phyloP scores from a whole-genome alignment of 2,888 invertebrate genomes.

The Hemaris fuciformis region DNA sequence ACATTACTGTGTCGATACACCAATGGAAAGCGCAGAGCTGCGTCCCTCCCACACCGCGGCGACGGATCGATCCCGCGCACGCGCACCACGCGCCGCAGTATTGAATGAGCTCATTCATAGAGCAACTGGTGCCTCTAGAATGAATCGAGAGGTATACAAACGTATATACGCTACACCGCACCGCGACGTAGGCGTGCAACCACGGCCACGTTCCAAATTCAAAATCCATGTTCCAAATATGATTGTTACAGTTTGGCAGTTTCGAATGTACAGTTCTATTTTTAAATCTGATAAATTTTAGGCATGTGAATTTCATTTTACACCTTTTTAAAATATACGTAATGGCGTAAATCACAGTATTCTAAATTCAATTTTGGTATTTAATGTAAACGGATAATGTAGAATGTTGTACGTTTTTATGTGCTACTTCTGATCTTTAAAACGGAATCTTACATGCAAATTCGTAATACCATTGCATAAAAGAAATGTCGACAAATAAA shows the following conservation, averaged over 20 bases:
- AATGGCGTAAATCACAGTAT: no score
- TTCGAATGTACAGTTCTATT: neutral
- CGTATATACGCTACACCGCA: constrained; percentile 27
- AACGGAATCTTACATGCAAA: no score
- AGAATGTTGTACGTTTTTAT: no score
- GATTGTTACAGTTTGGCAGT: neutral
- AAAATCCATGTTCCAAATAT: constrained; percentile 3
- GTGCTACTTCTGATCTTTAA: no score
- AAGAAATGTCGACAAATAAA: no score
- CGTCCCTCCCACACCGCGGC: constrained; percentile 27
- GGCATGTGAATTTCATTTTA: no score
- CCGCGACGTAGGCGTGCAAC: constrained; percentile 27
- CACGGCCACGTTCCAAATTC: constrained; percentile 11
- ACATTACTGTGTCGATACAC: neutral
- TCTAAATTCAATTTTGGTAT: no score
- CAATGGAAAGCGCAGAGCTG: constrained; percentile 27
- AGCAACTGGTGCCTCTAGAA: constrained; percentile 68
- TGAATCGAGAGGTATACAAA: constrained; percentile 37
- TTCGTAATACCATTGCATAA: no score
- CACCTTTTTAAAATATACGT: no score
- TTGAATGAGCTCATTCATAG: constrained; percentile 72
- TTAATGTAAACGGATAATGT: no score
- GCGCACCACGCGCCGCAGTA: constrained; percentile 51
- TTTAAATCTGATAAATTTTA: neutral
- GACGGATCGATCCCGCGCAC: constrained; percentile 60